Evolutionary conservation across 2,797 vertebrate species (phyloP).

Genomic region (Lophotriccus pileatus): DNA sequence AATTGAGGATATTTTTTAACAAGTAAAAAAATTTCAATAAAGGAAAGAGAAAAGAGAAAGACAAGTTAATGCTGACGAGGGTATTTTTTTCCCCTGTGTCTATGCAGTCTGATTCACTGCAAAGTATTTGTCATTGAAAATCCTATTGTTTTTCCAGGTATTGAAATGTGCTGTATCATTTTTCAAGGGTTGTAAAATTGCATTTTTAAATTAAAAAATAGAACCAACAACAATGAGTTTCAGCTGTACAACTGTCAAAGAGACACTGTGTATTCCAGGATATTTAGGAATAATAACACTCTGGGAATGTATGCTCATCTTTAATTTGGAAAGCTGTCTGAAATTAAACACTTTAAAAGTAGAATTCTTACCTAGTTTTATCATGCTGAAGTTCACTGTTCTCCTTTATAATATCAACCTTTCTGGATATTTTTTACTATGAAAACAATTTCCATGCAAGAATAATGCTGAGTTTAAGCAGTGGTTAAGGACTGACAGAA

Average conservation of each 20-base stretch:
- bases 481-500: neutral
- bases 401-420: neutral
- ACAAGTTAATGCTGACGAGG: constrained; percentile 16
- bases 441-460: neutral
- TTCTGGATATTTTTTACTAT: neutral
- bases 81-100: neutral
- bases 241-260: neutral
- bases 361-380: constrained; percentile 34
- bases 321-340: constrained; percentile 42
- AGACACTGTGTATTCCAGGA: neutral
- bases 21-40: neutral
- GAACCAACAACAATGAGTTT: constrained; percentile 56
- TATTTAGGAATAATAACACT: constrained; percentile 8
- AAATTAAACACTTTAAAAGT: constrained; percentile 38
- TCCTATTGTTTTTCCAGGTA: constrained; percentile 64
- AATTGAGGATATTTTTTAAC: constrained; percentile 12
- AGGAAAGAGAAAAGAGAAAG: neutral
- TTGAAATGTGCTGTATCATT: constrained; percentile 63
- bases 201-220: constrained; percentile 67
- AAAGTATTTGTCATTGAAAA: constrained; percentile 56
- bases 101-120: constrained; percentile 67
- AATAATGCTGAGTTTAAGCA: neutral
- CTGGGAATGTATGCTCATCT: neutral
- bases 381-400: neutral
- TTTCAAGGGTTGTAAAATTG: constrained; percentile 48